Base-by-base conservation (phyloP, 2,113 vertebrate genomes). In the Crotalus viridis region DNA sequence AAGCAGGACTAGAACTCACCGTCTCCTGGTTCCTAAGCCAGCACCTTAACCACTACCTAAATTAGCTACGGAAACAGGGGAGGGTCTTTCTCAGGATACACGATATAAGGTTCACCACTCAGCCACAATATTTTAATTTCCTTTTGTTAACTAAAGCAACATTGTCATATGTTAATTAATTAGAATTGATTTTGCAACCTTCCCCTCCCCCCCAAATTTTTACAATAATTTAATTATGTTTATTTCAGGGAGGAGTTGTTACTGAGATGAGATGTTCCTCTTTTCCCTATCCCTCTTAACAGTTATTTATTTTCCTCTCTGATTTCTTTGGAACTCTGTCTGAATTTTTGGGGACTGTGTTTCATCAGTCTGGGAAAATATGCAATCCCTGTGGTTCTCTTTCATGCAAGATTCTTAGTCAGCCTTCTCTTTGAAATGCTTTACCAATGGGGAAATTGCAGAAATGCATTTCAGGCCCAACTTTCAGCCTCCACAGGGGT, bases 401-500 rank as follows among this genome's bases (percentile, higher is more conserved):
- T 56, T 59, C 12, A 89, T 81, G 9, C 22, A 55, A 56, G 19
- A 33, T 21, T 21, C 52, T 64, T 69, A 13, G 26, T 1, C 52
- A 43, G 10, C 48, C 43, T 12, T 24, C 46, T 43, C 87, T 85
- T 39, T 56, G 26, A 87, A 91, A 22, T 28, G 2, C 52, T 89
- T 64, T 17, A 69, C 3, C 43, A 64, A 56, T 55, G 5, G 22
- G 21, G 33, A 56, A 64, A 15, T 85, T 85, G 33, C 9, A 48
- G 19, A 46, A 69, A 69, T 17, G 3, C 5, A 33, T 48, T 94
- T 89, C 69, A 95, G 92, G 22, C 7, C 74, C 56, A 87, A 24
- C 92, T 88, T 94, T 92, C 94, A 94, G 90, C 90, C 90, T 92
- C 91, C 96, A 90, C 90, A 81, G n/a, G 69, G n/a, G 13, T 33